Evolutionary conservation across 2,113 vertebrate species (phyloP).

Genomic region (Oncorhynchus gorbuscha): DNA sequence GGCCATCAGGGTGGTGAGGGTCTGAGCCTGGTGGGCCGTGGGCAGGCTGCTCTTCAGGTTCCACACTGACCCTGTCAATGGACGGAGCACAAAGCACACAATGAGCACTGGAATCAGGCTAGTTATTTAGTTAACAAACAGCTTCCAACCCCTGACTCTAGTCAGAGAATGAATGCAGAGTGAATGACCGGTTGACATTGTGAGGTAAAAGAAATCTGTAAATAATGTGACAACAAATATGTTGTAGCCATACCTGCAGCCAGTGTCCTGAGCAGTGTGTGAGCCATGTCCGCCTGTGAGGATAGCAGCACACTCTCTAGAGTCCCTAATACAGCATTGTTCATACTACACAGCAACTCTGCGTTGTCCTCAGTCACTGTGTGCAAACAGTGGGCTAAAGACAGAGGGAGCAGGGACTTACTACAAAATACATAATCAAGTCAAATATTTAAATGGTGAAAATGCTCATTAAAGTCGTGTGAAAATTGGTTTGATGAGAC

Average conservation of each 20-base stretch:
- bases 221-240: neutral
- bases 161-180: neutral
- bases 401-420: conserved; percentile 22
- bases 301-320: conserved; percentile 82
- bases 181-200: neutral
- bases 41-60: conserved; percentile 87
- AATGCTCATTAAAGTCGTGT: too few species aligned
- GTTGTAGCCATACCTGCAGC: conserved; percentile 78
- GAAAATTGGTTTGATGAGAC: conserved; percentile 15
- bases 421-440: too few species aligned
- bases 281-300: conserved; percentile 76
- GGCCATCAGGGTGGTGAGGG: conserved; percentile 81
- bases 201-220: neutral
- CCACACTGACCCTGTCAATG: conserved; percentile 77
- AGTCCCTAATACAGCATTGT: conserved; percentile 65
- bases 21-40: conserved; percentile 80
- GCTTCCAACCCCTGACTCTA: too few species aligned
- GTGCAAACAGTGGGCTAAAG: conserved; percentile 90
- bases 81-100: neutral
- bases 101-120: neutral
- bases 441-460: too few species aligned
- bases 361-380: conserved; percentile 93
- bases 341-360: conserved; percentile 83
- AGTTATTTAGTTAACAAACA: too few species aligned
- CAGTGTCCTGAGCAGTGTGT: conserved; percentile 83